phyloP scores from a whole-genome alignment of 2,888 invertebrate genomes.

The Clepsis dumicolana region DNA sequence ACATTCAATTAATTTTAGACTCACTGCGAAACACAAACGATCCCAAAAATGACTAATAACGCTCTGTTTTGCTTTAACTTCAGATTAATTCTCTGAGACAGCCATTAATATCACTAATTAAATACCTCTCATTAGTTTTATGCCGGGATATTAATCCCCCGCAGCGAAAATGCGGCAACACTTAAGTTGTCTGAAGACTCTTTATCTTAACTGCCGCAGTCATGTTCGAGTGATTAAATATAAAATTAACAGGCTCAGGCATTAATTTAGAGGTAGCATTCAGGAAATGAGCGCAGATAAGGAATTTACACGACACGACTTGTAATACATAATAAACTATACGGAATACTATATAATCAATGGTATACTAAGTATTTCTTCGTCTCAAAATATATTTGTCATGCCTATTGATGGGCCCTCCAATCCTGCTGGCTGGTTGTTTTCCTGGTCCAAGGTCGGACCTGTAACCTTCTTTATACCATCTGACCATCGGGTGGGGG shows the following conservation, averaged over 20 bases:
- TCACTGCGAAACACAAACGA: background rate
- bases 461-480: too few species aligned
- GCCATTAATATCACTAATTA: constrained; percentile 42
- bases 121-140: constrained; percentile 40
- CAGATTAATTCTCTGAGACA: constrained; percentile 31
- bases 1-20: background rate
- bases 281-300: background rate
- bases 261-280: constrained; percentile 1
- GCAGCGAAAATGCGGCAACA: constrained; percentile 19
- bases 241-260: background rate
- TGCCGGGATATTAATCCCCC: constrained; percentile 34
- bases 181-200: constrained; percentile 38
- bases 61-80: constrained; percentile 36
- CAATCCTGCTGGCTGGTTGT: too few species aligned
- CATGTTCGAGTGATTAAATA: constrained; percentile 31
- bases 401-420: too few species aligned
- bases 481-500: too few species aligned
- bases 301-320: background rate
- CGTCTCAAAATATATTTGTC: too few species aligned
- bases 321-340: too few species aligned
- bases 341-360: too few species aligned
- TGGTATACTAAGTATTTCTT: too few species aligned
- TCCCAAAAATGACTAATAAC: constrained; percentile 35
- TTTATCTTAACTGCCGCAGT: constrained; percentile 35
- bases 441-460: too few species aligned